Conservation (phyloP, 2,797 vertebrate species). For the Tiaroga cobitis region DNA sequence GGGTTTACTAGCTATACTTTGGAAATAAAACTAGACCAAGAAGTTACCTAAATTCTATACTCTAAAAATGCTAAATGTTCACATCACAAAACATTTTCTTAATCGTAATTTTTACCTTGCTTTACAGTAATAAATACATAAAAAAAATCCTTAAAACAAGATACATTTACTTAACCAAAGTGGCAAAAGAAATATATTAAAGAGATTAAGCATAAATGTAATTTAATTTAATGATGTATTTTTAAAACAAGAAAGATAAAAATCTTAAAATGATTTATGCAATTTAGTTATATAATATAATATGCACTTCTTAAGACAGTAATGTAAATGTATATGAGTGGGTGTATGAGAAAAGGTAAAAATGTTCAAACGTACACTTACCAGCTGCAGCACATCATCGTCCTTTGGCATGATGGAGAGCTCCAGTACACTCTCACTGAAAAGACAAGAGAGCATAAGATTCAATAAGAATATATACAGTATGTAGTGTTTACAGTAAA, state of each 20-base stretch:
- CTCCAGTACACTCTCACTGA: conserved; percentile 90
- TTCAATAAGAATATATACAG: conserved; percentile 3
- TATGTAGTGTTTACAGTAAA: not conserved
- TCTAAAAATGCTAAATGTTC: not conserved
- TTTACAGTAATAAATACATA: not conserved
- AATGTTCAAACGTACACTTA: conserved; percentile 78
- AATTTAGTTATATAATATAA: not conserved
- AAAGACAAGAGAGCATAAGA: conserved; percentile 14
- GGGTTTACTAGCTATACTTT: not conserved
- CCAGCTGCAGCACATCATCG: conserved; percentile 96
- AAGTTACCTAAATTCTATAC: not conserved
- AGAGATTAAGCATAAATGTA: not conserved
- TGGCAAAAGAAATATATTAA: not conserved
- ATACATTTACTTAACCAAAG: not conserved
- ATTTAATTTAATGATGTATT: not conserved
- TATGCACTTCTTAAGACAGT: conserved; percentile 3
- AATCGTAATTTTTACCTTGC: not conserved
- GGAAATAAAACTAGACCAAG: not conserved
- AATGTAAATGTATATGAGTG: not conserved
- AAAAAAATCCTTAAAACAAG: not conserved
- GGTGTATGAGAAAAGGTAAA: conserved; percentile 43
- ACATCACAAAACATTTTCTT: not conserved
- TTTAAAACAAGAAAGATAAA: not conserved
- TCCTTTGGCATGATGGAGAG: conserved; percentile 98
- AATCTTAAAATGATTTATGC: not conserved